These are phyloP conservation scores for Tuberolachnus salignus DNA, from an alignment of 2,888 invertebrate genomes.

Conservation along the genomic window DNA sequence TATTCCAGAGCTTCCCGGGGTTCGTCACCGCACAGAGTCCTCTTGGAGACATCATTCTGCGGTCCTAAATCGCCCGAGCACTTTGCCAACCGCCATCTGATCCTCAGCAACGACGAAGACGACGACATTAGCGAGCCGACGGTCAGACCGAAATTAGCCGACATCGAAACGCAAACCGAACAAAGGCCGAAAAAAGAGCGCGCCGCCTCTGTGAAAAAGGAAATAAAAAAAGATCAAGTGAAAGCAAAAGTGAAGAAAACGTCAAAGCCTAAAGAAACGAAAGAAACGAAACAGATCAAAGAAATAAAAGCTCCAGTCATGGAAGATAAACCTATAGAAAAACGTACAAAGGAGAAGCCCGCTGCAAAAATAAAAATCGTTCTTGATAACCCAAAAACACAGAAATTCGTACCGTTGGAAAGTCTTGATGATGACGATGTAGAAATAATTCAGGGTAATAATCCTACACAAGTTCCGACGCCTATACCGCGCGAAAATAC, in stretches of 20 bases:
- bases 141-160: conserved; percentile 62
- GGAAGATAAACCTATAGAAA: conserved; percentile 33
- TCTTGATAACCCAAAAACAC: conserved; percentile 57
- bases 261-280: conserved; percentile 1
- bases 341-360: conserved; percentile 10
- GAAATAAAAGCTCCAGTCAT: not conserved
- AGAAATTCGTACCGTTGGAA: conserved; percentile 57
- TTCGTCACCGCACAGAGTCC: conserved; percentile 89
- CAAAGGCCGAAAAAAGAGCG: conserved; percentile 37
- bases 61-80: conserved; percentile 72
- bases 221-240: conserved; percentile 50
- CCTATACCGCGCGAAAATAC: conserved; percentile 8
- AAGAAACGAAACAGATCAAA: conserved; percentile 51
- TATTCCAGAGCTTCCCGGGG: conserved; percentile 60
- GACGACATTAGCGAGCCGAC: conserved; percentile 57
- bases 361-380: conserved; percentile 49
- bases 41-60: conserved; percentile 88
- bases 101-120: conserved; percentile 58
- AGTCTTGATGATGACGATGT: conserved; percentile 59
- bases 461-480: conserved; percentile 22
- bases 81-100: conserved; percentile 47
- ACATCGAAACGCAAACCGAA: conserved; percentile 58
- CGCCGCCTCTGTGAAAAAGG: conserved; percentile 42
- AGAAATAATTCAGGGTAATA: conserved; percentile 59
- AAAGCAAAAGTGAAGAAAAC: conserved; percentile 53